phyloP scores from a whole-genome alignment of 2,113 vertebrate genomes.

The Nesospiza acunhae region DNA sequence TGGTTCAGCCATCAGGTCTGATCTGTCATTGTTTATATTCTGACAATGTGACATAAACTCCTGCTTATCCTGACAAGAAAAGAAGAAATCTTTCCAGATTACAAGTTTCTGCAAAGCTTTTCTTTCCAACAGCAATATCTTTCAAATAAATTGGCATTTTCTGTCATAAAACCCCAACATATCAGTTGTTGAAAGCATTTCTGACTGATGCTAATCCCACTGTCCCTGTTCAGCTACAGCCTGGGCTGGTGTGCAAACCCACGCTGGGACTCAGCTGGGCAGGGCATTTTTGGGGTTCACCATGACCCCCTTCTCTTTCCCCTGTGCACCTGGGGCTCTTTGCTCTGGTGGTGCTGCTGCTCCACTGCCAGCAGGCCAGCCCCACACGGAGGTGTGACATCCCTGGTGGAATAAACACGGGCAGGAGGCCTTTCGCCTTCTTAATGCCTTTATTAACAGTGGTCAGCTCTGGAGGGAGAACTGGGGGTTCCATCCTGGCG shows the following conservation, averaged over 20 bases:
- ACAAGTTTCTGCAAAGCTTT: not conserved
- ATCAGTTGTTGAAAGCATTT: not conserved
- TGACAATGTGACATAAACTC: not conserved
- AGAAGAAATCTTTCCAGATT: not conserved
- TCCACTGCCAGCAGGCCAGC: not conserved
- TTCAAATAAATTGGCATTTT: not conserved
- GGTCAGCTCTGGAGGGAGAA: too few species aligned
- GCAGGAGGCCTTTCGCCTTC: too few species aligned
- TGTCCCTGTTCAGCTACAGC: accelerated
- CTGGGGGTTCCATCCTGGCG: too few species aligned
- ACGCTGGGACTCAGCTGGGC: accelerated
- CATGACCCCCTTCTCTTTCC: not conserved
- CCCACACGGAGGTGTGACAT: accelerated
- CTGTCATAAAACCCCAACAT: not conserved
- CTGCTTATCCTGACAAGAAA: not conserved
- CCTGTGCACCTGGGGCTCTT: accelerated
- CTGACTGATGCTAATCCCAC: not conserved
- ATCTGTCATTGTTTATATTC: not conserved
- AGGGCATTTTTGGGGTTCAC: not conserved
- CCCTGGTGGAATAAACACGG: too few species aligned
- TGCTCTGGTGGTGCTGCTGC: not conserved
- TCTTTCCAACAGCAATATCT: not conserved
- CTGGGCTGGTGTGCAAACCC: not conserved
- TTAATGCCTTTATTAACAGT: too few species aligned
- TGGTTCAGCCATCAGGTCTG: not conserved